These are phyloP conservation scores for Myanophis thanlyinensis DNA, from an alignment of 2,113 vertebrate species.

Conservation along the genomic window DNA sequence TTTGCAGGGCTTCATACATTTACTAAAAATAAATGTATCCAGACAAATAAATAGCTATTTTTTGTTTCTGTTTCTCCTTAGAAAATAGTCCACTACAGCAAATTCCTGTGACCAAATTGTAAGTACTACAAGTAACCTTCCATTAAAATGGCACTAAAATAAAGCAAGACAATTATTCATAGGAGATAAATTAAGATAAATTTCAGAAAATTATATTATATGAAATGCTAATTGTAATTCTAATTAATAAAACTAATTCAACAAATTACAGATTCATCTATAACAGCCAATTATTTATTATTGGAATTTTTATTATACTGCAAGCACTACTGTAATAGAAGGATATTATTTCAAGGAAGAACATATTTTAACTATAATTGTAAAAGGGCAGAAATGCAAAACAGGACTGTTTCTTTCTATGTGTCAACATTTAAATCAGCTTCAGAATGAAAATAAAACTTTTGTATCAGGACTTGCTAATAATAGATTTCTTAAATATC, in stretches of 20 bases:
- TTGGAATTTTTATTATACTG: not conserved
- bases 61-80: not conserved
- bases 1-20: not conserved
- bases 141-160: not conserved
- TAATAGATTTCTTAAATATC: not conserved
- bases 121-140: not conserved
- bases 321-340: not conserved
- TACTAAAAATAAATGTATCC: not conserved
- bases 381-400: not conserved
- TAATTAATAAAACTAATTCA: not conserved
- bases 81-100: not conserved
- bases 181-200: not conserved
- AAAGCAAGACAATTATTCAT: not conserved
- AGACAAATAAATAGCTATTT: not conserved
- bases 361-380: not conserved
- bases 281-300: not conserved
- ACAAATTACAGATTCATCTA: not conserved
- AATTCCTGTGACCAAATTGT: not conserved
- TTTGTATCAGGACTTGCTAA: not conserved
- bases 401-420: constrained; percentile 20
- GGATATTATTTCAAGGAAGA: not conserved
- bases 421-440: constrained; percentile 23
- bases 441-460: not conserved
- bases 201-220: not conserved
- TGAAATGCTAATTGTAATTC: not conserved